Percentiles rank a stretch among this genome's conserved stretches.
Conservation (phyloP, 92 coral and sea anemone species). For the Parazoanthus atlanticus region DNA sequence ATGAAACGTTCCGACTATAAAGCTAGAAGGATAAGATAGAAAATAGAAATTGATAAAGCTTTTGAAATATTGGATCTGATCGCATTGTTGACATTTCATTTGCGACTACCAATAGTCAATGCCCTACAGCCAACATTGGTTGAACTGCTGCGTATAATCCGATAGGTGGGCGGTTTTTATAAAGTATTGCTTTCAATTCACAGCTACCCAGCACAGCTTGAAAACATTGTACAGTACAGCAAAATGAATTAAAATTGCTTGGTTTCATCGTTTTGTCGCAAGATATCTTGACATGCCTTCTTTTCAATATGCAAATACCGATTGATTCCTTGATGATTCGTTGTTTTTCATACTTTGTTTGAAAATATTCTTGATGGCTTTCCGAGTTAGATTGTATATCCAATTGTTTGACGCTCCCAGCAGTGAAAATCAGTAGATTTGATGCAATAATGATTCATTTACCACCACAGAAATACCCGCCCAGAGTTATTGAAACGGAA, state of each 20-base stretch:
- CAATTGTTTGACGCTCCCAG: background rate
- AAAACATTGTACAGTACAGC: background rate
- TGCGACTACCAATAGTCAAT: background rate
- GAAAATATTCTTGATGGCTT: background rate
- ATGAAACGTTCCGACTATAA: background rate
- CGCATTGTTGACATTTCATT: background rate
- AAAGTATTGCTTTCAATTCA: constrained; percentile 10
- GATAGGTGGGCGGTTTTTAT: background rate
- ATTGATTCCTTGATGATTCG: background rate
- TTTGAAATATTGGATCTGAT: background rate
- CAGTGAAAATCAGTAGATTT: background rate
- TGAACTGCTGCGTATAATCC: background rate
- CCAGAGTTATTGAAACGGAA: constrained; percentile 9
- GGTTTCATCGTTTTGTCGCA: background rate
- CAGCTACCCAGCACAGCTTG: constrained; percentile 1
- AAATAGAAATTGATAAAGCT: background rate
- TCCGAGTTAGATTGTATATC: background rate
- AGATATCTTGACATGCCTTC: background rate
- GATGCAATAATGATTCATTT: constrained; percentile 9
- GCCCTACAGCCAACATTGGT: background rate
- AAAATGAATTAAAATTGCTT: background rate
- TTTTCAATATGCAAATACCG: constrained; percentile 18
- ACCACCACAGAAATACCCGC: background rate
- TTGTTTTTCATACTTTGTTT: background rate
- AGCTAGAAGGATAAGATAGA: background rate